A percentile compares a stretch with the other conserved stretches of the same genome.
Conservation (phyloP, 1,140 invertebrate species). For the Epicauta chinensis region DNA sequence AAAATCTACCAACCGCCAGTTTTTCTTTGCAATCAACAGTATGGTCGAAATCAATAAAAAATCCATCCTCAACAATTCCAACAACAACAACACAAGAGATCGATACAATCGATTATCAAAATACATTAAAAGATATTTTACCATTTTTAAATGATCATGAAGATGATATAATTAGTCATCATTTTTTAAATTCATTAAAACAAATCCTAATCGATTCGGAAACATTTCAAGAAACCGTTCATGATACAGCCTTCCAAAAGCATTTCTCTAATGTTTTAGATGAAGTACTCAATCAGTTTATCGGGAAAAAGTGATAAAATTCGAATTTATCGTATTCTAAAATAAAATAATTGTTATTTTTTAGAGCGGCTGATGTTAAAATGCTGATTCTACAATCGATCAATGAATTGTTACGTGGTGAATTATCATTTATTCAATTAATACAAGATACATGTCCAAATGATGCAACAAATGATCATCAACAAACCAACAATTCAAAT, state of each 20-base stretch:
- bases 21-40: slow-evolving; percentile 23
- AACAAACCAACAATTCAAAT: background rate
- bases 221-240: slow-evolving; percentile 25
- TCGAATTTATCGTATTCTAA: background rate
- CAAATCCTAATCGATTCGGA: slow-evolving; percentile 30
- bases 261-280: slow-evolving; percentile 33
- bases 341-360: slow-evolving; percentile 21
- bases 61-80: background rate
- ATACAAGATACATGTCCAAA: slow-evolving; percentile 28
- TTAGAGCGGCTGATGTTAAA: slow-evolving; percentile 29
- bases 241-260: slow-evolving; percentile 32
- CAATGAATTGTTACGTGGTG: slow-evolving; percentile 31
- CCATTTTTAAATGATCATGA: slow-evolving; percentile 27
- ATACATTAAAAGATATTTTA: slow-evolving; percentile 25
- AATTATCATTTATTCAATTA: slow-evolving; percentile 36
- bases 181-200: slow-evolving; percentile 28
- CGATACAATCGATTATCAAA: slow-evolving; percentile 1
- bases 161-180: slow-evolving; percentile 25
- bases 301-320: slow-evolving; percentile 37
- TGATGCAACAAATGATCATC: background rate
- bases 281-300: slow-evolving; percentile 32
- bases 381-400: slow-evolving; percentile 29
- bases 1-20: background rate
- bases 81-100: background rate
- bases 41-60: slow-evolving; percentile 20